phyloP scores from a whole-genome alignment of 2,888 invertebrate species.

The Sphinx pinastri region DNA sequence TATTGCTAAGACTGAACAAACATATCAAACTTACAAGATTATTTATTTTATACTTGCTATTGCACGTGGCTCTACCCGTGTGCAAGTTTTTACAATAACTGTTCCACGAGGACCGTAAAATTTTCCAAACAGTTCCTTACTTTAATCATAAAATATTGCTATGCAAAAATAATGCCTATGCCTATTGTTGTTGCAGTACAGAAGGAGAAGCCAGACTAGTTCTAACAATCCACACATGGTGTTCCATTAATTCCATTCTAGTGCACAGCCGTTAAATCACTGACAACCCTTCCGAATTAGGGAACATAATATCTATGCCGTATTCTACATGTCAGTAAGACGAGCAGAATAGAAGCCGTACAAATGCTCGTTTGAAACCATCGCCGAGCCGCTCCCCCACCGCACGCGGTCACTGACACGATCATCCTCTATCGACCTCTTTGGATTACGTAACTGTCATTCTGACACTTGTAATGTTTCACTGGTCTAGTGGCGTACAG shows the following conservation, averaged over 20 bases:
- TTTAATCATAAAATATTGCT: too few relatives aligned
- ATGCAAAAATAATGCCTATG: too few relatives aligned
- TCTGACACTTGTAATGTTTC: too few relatives aligned
- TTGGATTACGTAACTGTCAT: background rate
- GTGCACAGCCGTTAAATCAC: too few relatives aligned
- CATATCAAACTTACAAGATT: background rate
- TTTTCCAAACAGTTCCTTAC: too few relatives aligned
- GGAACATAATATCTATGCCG: background rate
- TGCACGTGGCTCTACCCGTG: background rate
- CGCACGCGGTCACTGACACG: background rate
- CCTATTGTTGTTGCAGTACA: too few relatives aligned
- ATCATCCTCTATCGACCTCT: background rate
- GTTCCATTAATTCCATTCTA: too few relatives aligned
- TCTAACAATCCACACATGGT: background rate
- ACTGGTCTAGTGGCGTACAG: too few relatives aligned
- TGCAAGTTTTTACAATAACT: background rate
- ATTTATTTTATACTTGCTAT: background rate
- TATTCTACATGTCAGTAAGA: background rate
- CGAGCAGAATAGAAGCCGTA: conserved; percentile 8
- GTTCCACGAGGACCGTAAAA: too few relatives aligned
- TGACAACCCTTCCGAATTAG: background rate
- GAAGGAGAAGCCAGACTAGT: too few relatives aligned
- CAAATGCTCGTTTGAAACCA: background rate
- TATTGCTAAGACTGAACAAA: background rate
- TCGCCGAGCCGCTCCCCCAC: background rate